These are phyloP conservation scores for Nephrotoma guestfalica DNA, from an alignment of 2,888 invertebrate species.

Conservation along the genomic window DNA sequence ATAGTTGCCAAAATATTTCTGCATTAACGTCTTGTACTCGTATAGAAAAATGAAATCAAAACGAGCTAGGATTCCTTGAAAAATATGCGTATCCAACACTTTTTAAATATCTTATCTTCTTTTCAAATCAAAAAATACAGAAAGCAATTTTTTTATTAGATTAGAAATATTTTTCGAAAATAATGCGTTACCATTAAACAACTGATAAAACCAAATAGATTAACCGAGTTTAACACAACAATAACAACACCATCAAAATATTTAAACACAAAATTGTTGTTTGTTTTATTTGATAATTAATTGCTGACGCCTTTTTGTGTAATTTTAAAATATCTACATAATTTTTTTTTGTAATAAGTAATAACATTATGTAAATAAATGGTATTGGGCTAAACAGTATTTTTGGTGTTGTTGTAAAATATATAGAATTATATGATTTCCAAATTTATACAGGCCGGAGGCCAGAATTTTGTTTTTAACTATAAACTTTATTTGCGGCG, in stretches of 20 bases:
- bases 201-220: background rate
- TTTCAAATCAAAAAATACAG: background rate
- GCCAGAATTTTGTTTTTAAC: background rate
- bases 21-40: too few relatives aligned
- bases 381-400: background rate
- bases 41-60: background rate
- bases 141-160: background rate
- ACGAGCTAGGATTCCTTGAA: background rate
- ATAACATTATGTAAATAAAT: background rate
- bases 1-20: too few relatives aligned
- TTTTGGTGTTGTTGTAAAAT: background rate
- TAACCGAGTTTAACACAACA: background rate
- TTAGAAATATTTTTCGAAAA: background rate
- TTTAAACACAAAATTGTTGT: background rate
- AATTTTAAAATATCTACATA: background rate
- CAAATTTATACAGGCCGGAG: background rate
- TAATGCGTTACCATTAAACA: background rate
- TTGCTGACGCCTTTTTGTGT: background rate
- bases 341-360: background rate
- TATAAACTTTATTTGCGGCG: background rate
- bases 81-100: background rate
- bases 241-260: background rate
- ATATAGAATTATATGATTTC: background rate
- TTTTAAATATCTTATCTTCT: background rate
- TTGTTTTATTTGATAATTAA: background rate